These are phyloP conservation scores for Allobates femoralis DNA, from an alignment of 2,797 vertebrate species.

Conservation along the genomic window DNA sequence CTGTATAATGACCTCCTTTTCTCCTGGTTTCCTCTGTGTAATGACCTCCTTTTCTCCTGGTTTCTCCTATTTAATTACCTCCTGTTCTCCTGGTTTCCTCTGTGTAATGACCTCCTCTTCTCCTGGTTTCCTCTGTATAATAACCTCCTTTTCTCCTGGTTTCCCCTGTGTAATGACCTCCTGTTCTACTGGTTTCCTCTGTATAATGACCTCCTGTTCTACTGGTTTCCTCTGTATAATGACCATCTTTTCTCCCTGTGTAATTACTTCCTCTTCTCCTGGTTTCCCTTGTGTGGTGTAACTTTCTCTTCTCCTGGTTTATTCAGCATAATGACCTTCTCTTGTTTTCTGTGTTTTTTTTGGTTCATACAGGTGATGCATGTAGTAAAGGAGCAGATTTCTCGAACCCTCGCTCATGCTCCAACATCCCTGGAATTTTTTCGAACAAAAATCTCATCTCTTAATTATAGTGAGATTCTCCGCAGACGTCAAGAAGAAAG, in stretches of 20 bases:
- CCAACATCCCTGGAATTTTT: conserved; percentile 95
- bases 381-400: conserved; percentile 96
- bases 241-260: too few species aligned
- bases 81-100: too few species aligned
- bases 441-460: conserved; percentile 88
- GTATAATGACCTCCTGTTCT: background rate
- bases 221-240: too few species aligned
- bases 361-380: conserved; percentile 93
- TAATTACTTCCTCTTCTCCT: too few species aligned
- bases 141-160: too few species aligned
- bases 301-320: too few species aligned
- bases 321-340: background rate
- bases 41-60: background rate
- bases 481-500: conserved; percentile 93
- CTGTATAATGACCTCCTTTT: background rate
- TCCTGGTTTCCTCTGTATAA: too few species aligned
- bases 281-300: background rate
- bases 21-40: background rate
- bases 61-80: background rate
- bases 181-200: background rate
- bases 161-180: background rate
- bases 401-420: conserved; percentile 86
- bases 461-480: conserved; percentile 96
- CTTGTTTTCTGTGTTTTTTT: background rate
- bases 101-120: background rate